Conservation (phyloP, 2,888 invertebrate species). For the Erynnis tages region DNA sequence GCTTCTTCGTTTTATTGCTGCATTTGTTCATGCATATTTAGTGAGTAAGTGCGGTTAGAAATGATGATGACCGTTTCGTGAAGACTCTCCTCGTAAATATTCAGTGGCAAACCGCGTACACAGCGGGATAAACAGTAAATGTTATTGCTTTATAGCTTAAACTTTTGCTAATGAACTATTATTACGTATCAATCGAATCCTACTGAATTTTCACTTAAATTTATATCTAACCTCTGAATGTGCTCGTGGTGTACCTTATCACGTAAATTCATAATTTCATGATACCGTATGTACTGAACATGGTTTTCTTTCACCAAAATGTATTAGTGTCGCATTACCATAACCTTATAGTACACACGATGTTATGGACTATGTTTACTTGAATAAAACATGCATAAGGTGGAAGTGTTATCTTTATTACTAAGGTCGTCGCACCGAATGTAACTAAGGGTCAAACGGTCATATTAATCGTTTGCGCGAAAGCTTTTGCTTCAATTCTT, state of each 20-base stretch:
- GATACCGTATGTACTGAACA: conserved; percentile 30
- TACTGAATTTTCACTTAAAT: not conserved
- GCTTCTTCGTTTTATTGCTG: conserved; percentile 60
- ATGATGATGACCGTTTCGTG: conserved; percentile 43
- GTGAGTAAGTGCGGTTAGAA: conserved; percentile 52
- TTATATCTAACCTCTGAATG: not conserved
- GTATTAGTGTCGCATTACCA: conserved; percentile 37
- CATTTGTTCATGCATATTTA: conserved; percentile 58
- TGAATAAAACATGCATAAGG: conserved; percentile 44
- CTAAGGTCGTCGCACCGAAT: conserved; percentile 43
- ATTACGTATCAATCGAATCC: conserved; percentile 44
- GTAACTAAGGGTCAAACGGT: conserved; percentile 50
- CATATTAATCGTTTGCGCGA: conserved; percentile 57
- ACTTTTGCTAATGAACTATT: conserved; percentile 64
- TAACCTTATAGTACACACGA: conserved; percentile 33
- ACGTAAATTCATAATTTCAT: too few species aligned
- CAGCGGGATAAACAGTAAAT: conserved; percentile 51
- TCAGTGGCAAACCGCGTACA: conserved; percentile 50
- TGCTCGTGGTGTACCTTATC: not conserved
- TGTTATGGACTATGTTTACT: conserved; percentile 39
- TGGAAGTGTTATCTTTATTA: conserved; percentile 54
- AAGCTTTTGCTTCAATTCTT: conserved; percentile 56
- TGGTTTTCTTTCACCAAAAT: conserved; percentile 32
- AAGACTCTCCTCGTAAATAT: conserved; percentile 47
- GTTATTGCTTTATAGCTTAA: conserved; percentile 66